Evolutionary conservation across 2,888 invertebrate species (phyloP).

Genomic region (Thymelicus lineola): DNA sequence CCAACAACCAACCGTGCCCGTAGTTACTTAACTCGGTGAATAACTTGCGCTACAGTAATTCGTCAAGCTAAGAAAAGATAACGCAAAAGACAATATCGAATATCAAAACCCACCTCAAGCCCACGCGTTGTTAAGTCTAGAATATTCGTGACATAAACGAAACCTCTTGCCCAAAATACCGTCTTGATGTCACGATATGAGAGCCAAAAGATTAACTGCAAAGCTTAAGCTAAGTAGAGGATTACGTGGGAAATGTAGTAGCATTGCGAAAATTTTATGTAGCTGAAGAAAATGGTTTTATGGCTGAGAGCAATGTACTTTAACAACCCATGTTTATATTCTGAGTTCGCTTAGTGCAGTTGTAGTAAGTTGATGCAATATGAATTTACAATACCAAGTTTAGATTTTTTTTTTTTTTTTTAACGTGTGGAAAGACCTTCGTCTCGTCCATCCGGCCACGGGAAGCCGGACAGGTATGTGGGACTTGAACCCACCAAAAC

Average conservation of each 20-base stretch:
- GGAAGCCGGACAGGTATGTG: too few species aligned
- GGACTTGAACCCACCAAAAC: too few species aligned
- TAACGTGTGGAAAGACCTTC: too few species aligned
- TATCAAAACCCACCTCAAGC: constrained; percentile 2
- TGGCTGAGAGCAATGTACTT: constrained; percentile 26
- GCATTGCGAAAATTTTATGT: constrained; percentile 38
- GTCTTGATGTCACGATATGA: constrained; percentile 37
- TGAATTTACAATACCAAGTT: too few species aligned
- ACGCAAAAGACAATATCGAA: background rate
- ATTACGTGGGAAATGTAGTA: constrained; percentile 36
- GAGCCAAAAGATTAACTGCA: constrained; percentile 38
- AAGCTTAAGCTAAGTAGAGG: constrained; percentile 38
- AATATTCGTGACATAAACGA: constrained; percentile 3
- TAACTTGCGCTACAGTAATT: background rate
- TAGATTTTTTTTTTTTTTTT: too few species aligned
- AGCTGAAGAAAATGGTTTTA: constrained; percentile 37
- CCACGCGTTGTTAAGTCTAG: background rate
- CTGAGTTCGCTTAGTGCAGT: background rate
- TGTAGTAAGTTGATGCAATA: background rate
- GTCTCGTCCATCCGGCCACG: too few species aligned
- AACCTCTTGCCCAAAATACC: constrained; percentile 23
- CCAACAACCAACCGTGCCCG: too few species aligned
- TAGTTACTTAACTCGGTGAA: background rate
- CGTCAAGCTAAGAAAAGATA: background rate
- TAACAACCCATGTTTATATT: constrained; percentile 15